Percentiles rank a stretch among this genome's conserved stretches.
Evolutionary conservation across 2,113 vertebrate species (phyloP).

Genomic region (Furnarius figulus): DNA sequence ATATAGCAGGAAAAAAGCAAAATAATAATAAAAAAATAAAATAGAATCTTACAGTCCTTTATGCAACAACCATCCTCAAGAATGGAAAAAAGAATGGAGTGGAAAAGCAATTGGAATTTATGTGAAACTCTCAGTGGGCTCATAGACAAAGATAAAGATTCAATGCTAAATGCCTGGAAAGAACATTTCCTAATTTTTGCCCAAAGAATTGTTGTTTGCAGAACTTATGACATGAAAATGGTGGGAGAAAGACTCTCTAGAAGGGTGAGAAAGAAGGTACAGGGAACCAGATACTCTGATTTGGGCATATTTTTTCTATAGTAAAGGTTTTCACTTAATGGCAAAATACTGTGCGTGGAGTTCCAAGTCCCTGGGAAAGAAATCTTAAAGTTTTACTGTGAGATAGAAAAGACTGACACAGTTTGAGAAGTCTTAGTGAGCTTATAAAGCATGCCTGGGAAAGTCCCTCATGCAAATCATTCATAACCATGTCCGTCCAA

Average conservation of each 20-base stretch:
- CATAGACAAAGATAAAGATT: constrained; percentile 43
- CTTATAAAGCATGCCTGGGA: constrained; percentile 32
- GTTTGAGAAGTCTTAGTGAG: constrained; percentile 28
- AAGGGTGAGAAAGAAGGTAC: neutral
- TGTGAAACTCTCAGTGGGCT: constrained; percentile 37
- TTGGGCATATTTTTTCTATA: neutral
- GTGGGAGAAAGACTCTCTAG: neutral
- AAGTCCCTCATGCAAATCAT: constrained; percentile 69
- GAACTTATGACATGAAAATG: neutral
- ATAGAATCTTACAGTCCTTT: neutral
- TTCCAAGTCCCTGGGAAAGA: constrained; percentile 21
- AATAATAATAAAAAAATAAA: neutral
- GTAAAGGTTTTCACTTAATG: neutral
- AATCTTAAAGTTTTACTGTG: neutral
- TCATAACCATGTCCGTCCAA: neutral
- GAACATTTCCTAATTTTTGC: constrained; percentile 65
- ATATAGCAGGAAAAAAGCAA: neutral
- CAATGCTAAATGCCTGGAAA: constrained; percentile 58
- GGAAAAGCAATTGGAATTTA: constrained; percentile 61
- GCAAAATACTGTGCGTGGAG: neutral
- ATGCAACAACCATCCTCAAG: constrained; percentile 11
- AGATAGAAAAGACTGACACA: neutral
- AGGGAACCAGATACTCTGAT: neutral
- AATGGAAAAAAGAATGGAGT: constrained; percentile 42
- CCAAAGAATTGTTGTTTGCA: constrained; percentile 30